These are phyloP conservation scores for Neogale vison DNA, from an alignment of 2,113 vertebrate species.

Conservation along the genomic window DNA sequence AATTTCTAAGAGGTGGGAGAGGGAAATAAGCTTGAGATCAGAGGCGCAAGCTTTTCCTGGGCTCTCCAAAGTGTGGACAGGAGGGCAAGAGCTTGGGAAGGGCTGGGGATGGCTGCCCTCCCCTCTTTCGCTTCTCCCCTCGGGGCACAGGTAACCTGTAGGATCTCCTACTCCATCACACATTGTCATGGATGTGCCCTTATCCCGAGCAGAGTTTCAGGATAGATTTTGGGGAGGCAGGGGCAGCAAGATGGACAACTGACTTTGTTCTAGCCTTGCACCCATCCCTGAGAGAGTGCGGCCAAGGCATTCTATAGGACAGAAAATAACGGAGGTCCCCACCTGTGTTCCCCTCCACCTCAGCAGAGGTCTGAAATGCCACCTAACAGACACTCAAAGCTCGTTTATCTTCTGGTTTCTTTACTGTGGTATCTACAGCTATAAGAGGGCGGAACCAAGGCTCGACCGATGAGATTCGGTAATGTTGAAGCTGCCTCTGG, in stretches of 20 bases:
- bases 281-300: neutral
- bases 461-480: neutral
- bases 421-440: accelerated
- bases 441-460: neutral
- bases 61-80: neutral
- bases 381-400: neutral
- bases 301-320: neutral
- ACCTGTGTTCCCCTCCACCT: neutral
- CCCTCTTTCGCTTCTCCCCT: neutral
- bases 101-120: no score
- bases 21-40: neutral
- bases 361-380: neutral
- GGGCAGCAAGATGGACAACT: neutral
- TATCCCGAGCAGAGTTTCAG: neutral
- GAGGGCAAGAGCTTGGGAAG: neutral
- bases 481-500: neutral
- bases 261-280: neutral
- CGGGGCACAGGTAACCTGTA: neutral
- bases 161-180: neutral
- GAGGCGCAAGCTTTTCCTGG: neutral
- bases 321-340: no score
- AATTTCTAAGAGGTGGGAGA: neutral
- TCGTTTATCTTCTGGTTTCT: neutral
- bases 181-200: accelerated
- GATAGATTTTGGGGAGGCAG: neutral